Base-by-base conservation (phyloP, 2,888 invertebrate species). In the Ceriagrion tenellum region DNA sequence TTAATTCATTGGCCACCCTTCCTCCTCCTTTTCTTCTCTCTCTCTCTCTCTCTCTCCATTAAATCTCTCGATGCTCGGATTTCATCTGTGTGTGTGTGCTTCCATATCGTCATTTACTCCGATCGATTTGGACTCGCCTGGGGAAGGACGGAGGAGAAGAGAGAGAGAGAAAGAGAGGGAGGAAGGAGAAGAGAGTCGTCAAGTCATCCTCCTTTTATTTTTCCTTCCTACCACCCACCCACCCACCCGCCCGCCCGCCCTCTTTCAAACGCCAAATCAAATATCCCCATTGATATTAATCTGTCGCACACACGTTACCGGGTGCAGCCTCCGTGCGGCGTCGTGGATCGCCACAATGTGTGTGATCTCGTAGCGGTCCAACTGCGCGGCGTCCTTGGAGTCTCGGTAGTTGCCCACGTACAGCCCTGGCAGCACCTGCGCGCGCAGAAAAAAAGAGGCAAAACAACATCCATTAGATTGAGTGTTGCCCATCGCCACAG, bases 291-390 rank as follows among this genome's bases (percentile, higher is more conserved):
- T 91, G 47, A 30, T 40, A 20, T 91, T 1, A 20, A 8, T 69
- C 69, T 69, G 23, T 26, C 20, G 23, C 47, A 23, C 20, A 89
- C n/a, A 89, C 30, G 98, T 98, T 97, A 99, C 99, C 96, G 98
- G 98, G 96, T 99, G 98, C 96, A 99, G 97, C 97, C 98, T 98
- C 96, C 99, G 98, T 30, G 99, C 99, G 96, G 99, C 98, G 97
- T 99, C 99, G 97, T 99, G 99, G 97, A 99, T 99, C 96, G 99
- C 99, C 96, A 99, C 97, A 96, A 99, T 99, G 97, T 99, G 99
- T 47, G 99, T 99, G 96, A 99, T 99, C 97, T 98, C 98, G 97
- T 98, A 98, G 96, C 98, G 98, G 96, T 98, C 98, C 96, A 99
- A 97, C 97, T 99, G 99, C 96, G 98, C 98, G 81, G 98, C 97